Evolutionary conservation across 2,888 invertebrate species (phyloP).

Genomic region (Calliopum simillimum): DNA sequence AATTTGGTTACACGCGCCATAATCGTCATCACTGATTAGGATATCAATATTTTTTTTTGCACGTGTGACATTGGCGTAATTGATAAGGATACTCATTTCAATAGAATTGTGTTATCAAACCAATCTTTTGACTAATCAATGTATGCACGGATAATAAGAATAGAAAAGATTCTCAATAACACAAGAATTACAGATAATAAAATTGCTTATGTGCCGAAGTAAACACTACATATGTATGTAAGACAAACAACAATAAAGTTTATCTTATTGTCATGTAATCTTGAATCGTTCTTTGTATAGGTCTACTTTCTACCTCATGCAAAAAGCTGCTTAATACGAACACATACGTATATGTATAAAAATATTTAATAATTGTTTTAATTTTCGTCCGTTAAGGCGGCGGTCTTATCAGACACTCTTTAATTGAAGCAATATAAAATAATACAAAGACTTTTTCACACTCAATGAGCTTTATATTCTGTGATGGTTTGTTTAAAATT

Average conservation of each 20-base stretch:
- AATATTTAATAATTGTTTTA: constrained; percentile 10
- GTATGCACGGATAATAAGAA: too few species aligned
- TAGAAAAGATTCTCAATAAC: too few species aligned
- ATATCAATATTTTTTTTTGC: too few species aligned
- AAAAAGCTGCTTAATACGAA: background rate
- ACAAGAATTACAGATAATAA: too few species aligned
- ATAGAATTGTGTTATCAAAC: too few species aligned
- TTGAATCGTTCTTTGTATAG: background rate
- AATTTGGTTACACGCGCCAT: too few species aligned
- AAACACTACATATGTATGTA: background rate
- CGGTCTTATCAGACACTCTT: constrained; percentile 50
- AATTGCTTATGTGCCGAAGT: too few species aligned
- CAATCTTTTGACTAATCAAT: too few species aligned
- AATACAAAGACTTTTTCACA: constrained; percentile 50
- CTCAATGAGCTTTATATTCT: constrained; percentile 9
- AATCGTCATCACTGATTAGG: too few species aligned
- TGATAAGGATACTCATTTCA: too few species aligned
- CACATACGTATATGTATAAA: background rate
- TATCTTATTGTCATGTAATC: constrained; percentile 19
- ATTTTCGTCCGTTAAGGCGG: constrained; percentile 20
- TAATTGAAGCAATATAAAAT: constrained; percentile 63
- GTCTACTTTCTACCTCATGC: constrained; percentile 5
- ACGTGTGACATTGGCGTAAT: too few species aligned
- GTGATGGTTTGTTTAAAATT: background rate
- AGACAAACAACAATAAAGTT: background rate